phyloP scores from a whole-genome alignment of 2,888 invertebrate species.

The Lasioglossum marginatum region DNA sequence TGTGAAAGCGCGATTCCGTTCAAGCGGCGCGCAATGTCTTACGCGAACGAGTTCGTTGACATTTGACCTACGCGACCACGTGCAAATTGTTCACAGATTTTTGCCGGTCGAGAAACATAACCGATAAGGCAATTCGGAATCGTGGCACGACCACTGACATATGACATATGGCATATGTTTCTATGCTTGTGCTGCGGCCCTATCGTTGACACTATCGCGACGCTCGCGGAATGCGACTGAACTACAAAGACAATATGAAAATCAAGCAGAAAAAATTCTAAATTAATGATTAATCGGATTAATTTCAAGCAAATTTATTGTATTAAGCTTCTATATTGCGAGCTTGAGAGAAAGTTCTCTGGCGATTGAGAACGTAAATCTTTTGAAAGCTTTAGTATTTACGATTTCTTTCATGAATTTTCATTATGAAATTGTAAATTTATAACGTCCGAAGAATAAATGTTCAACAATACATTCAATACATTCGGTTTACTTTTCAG shows the following conservation, averaged over 20 bases:
- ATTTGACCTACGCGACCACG: neutral
- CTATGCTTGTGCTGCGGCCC: neutral
- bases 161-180: neutral
- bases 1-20: neutral
- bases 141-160: neutral
- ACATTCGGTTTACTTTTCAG: neutral
- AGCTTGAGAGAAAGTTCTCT: neutral
- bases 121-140: neutral
- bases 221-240: neutral
- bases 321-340: neutral
- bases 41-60: neutral
- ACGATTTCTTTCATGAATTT: neutral
- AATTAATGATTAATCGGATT: neutral
- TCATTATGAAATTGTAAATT: neutral
- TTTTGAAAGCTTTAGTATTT: neutral
- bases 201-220: neutral
- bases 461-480: neutral
- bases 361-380: neutral
- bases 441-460: neutral
- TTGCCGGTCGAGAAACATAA: constrained; percentile 2
- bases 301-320: neutral
- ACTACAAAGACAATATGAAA: neutral
- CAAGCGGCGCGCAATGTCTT: neutral
- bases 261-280: neutral
- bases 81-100: neutral